These are phyloP conservation scores for Oikopleura albicans DNA, from an alignment of 23 tunicate species.

Conservation along the genomic window DNA sequence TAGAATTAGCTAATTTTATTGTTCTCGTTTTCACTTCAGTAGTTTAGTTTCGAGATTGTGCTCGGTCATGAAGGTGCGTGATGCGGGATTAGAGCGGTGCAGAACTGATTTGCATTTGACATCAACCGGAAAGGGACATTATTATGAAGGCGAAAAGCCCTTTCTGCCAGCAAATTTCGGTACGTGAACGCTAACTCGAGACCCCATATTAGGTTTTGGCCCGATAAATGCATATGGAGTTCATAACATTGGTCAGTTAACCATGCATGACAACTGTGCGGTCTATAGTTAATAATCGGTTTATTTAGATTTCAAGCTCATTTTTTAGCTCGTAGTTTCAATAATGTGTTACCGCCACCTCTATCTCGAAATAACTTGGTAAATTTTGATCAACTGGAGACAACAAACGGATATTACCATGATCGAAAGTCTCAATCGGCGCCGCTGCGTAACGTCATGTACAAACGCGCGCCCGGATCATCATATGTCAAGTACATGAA, in stretches of 20 bases:
- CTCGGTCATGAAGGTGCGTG: not conserved
- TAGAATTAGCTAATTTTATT: not conserved
- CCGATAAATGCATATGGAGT: too few species aligned
- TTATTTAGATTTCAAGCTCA: too few species aligned
- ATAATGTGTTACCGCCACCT: not conserved
- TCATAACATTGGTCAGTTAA: too few species aligned
- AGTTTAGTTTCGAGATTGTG: not conserved
- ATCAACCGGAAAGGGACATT: conserved; percentile 11
- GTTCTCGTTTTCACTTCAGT: not conserved
- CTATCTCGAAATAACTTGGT: not conserved
- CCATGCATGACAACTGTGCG: too few species aligned
- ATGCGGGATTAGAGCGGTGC: not conserved
- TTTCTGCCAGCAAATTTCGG: not conserved
- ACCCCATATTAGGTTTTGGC: too few species aligned
- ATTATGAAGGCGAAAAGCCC: not conserved
- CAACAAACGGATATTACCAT: not conserved
- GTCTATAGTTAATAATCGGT: too few species aligned
- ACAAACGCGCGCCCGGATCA: not conserved
- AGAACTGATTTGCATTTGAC: conserved; percentile 10
- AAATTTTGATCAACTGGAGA: not conserved
- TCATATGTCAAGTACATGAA: not conserved
- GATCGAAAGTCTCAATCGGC: not conserved
- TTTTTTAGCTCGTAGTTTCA: not conserved
- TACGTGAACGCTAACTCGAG: too few species aligned
- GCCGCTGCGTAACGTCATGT: not conserved